Evolutionary conservation across 2,888 invertebrate species (phyloP), one percentile per base, ranked within the genome.

Genomic region (Labia minor): DNA sequence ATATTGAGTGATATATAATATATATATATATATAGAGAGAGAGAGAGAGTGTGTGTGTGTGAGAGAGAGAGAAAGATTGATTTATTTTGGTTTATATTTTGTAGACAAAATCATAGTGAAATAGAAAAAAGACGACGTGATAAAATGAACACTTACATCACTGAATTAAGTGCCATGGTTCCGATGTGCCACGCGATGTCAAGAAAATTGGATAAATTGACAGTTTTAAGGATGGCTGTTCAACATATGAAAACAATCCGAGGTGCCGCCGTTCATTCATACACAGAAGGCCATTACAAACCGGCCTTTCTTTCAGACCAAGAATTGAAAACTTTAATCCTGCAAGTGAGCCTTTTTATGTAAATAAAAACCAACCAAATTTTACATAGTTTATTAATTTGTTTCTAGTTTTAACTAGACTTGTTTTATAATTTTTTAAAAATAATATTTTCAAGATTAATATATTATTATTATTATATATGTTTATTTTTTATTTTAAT

Each of bases 61-160:
- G n/a, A n/a, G n/a, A n/a, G n/a, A n/a, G n/a, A n/a, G n/a, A n/a
- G n/a, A n/a, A n/a, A n/a, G n/a, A n/a, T n/a, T n/a, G n/a, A 62
- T 16, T n/a, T 66, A 6, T 62, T 10, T 49, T 19, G 70, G 19
- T 65, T 69, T 63, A 26, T 65, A 66, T 66, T 70, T 74, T 76
- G n/a, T 77, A 94, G 94, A 74, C 95, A 95, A 78, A 95, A 95
- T 78, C 96, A 96, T 80, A 95, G 95, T 77, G 95, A 95, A 80
- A 95, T 96, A 69, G 95, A 96, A 79, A 96, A 96, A 77, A 82
- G 95, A 0, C 83, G 96, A 0, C 83, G 96, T 26, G 95, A 96
- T 77, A 96, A 95, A 79, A 96, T 96, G 95, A 96, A 96, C 80
- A 91, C 90, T 0, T 95, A 94, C 78, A 95, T 96, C 72, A 86